Evolutionary conservation across 2,113 vertebrate species (phyloP), one percentile per base, ranked within the genome.

Genomic region (Melanotaenia duboulayi): DNA sequence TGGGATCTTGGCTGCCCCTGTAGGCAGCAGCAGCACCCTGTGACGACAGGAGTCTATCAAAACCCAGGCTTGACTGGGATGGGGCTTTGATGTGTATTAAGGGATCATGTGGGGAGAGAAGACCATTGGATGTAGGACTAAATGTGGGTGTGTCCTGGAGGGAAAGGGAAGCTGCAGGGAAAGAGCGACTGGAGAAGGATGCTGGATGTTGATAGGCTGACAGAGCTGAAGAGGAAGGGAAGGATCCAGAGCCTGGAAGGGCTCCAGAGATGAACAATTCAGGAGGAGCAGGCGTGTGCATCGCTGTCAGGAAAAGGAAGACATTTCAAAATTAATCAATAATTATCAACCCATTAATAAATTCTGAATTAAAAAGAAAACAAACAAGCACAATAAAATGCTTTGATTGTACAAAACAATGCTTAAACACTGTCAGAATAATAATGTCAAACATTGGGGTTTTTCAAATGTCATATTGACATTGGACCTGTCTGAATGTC

Each of bases 171-270:
- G 95, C 96, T 11, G 92, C 72, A 0, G 96, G 96, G 89, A 98
- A 98, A 71, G 96, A 96, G 71, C 97, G 95, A 24, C 97, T 95
- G 32, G 96, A 95, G 82, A 98, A 98, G 0, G 97, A 96, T 20
- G 96, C 96, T 0, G 97, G 96, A 92, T 98, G 97, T 81, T 98
- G 97, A 91, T 98, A 98, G 46, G 97, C 96, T n/a, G 96, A 96
- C 28, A 98, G 94, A 19, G 96, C 96, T 8, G 97, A 98, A 3
- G 97, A 98, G 2, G 97, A 96, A 0, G 97, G 95, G 76, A 98
- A 98, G 3, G 96, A 96, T 40, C 96, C 96, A 59, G 97, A 97
- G 71, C 94, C 96, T 1, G 97, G 96, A 25, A 98, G 91, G 9
- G 97, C 95, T 0, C 97, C 96, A 13, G 97, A 98, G 89, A 98